Base-by-base conservation (phyloP, 2,888 invertebrate genomes). In the Nesidiocoris tenuis region DNA sequence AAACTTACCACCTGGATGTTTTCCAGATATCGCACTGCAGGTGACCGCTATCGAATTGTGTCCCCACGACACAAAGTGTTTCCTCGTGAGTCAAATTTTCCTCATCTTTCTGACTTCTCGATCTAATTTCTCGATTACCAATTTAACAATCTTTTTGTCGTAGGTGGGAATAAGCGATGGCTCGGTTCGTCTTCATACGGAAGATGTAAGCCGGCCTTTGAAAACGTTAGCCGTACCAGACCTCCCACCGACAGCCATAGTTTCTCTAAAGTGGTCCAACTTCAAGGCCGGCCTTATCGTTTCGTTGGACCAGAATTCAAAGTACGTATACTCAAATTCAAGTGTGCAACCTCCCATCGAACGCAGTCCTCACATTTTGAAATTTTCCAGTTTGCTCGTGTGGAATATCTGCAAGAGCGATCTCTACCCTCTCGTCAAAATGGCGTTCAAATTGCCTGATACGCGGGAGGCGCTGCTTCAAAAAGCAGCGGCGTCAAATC, bases 351-450 rank as follows among this genome's bases (percentile, higher is more conserved):
- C 7, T 16, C 9, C 61, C 9, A 61, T 17, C 7, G 17, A 18
- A 7, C 19, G 17, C 17, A 16, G 9, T 17, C n/a, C n/a, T 61
- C 12, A 9, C 61, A 9, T 18, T 54, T 54, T 54, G 7, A 7
- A 7, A 7, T 7, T 54, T 54, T 54, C 54, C 12, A 85, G 84
- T 54, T 83, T 88, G 61, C 84, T 87, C 76, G 81, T 87, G 55
- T 88, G 88, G 87, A 84, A 88, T 81, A 82, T 88, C 77, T 83
- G 83, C 71, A 83, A 82, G 64, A 87, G 86, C 78, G 87, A 87
- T 80, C 84, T 86, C 78, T 83, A 83, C 78, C 87, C 87, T 0
- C 81, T 83, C 23, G 82, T 84, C 80, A 84, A 85, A 1, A 80
- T 87, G 75, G 83, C 79, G 7, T 75, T 79, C 56, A 67, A 76